phyloP scores from a whole-genome alignment of 2,797 vertebrate species.

The Monodelphis domestica region DNA sequence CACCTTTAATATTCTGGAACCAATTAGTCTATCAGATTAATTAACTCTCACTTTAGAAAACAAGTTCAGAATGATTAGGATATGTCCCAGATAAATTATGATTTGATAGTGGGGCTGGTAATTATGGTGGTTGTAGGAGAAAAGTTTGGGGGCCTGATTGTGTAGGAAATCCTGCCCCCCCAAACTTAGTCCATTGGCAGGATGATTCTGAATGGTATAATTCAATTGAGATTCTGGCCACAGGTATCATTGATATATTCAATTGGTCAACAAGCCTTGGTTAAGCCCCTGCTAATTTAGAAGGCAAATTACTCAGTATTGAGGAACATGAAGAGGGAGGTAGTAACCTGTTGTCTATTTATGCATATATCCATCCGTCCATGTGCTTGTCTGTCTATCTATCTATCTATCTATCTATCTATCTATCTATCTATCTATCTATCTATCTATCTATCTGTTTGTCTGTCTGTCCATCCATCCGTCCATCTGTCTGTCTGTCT shows the following conservation, averaged over 20 bases:
- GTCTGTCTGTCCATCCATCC: too few species aligned
- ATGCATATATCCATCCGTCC: too few species aligned
- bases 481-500: too few species aligned
- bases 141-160: neutral
- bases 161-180: too few species aligned
- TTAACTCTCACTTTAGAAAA: neutral
- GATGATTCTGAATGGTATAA: neutral
- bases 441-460: too few species aligned
- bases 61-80: neutral
- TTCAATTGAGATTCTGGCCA: neutral
- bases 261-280: too few species aligned
- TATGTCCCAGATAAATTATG: neutral
- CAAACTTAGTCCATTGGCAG: neutral
- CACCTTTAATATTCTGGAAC: neutral
- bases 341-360: neutral
- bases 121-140: neutral
- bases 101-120: neutral
- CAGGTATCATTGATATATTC: neutral
- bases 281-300: neutral
- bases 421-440: too few species aligned
- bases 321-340: neutral
- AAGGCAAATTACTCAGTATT: neutral
- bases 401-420: too few species aligned
- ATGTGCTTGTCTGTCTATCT: too few species aligned
- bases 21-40: neutral